A percentile compares a stretch with the other conserved stretches of the same genome.
Evolutionary conservation across 1,140 invertebrate species (phyloP).

Genomic region (Pachypeltis micranthus): DNA sequence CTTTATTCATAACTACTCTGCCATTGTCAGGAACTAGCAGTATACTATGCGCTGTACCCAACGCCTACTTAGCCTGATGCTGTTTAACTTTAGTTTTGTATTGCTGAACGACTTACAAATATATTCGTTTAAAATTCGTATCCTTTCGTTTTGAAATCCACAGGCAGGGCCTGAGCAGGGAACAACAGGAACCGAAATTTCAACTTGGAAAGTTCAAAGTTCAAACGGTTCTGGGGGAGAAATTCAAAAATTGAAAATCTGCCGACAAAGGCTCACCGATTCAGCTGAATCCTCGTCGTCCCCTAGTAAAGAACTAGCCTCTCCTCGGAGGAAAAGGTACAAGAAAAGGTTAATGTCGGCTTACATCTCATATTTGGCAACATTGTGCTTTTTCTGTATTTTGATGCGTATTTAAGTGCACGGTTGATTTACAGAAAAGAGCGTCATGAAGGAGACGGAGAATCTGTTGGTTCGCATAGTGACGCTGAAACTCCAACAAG

Average conservation of each 20-base stretch:
- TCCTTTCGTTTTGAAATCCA: no score
- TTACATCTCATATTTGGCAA: constrained; percentile 17
- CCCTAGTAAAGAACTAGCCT: constrained; percentile 22
- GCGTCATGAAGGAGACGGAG: constrained; percentile 34
- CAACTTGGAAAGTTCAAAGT: constrained; percentile 42
- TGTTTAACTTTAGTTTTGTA: no score
- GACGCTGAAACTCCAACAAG: constrained; percentile 30
- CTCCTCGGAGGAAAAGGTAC: constrained; percentile 24
- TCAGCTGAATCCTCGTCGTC: constrained; percentile 17
- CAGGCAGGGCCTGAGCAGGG: constrained; percentile 1
- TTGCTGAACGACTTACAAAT: no score
- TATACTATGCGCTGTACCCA: no score
- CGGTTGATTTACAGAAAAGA: no score
- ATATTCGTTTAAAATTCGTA: no score
- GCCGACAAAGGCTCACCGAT: constrained; percentile 33
- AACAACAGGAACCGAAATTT: constrained; percentile 24
- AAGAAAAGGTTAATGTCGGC: constrained; percentile 24
- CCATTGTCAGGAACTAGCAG: no score
- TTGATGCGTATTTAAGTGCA: no score
- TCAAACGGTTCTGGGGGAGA: constrained; percentile 40
- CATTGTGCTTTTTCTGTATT: neutral
- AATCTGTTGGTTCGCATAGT: constrained; percentile 34
- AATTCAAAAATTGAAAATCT: constrained; percentile 41
- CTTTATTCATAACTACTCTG: no score
- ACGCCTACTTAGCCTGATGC: no score